Base-by-base conservation (phyloP, 2,797 vertebrate species). In the Scolopax bukidnonensis region DNA sequence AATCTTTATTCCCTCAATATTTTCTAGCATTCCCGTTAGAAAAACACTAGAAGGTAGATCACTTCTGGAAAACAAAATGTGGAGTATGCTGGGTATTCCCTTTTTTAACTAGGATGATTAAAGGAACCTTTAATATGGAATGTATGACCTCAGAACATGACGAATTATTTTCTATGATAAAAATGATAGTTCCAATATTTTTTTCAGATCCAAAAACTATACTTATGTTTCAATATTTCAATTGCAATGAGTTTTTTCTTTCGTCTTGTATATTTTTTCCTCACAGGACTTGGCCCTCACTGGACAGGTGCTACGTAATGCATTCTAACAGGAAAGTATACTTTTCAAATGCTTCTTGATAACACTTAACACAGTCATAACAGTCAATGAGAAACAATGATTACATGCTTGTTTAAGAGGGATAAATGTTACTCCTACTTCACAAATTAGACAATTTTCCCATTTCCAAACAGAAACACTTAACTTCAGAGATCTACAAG, bases 181-280 rank as follows among this genome's bases (percentile, higher is more conserved):
- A 10, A 87, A 63, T 40, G 14, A 40, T 33, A 41, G 3, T 59
- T 82, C 4, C 9, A 56, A 3, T 47, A 27, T 50, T 76, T 89
- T 4, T 69, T 74, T 43, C 43, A 50, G 48, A 54, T 43, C 7
- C 40, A 89, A 59, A 84, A 54, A 1, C 2, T 53, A 3, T 12
- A 25, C 2, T 65, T 85, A 3, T 15, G 21, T 2, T 65, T 85
- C 17, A 36, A 0, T 50, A 11, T 68, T 84, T 79, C 33, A 20
- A 3, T 51, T 69, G 4, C 28, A 41, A 11, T 3, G 4, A 2
- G 0, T 13, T 38, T 50, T 51, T 57, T 33, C 4, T 45, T 32
- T 18, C 13, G 15, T 61, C 67, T 61, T 74, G 12, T 41, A 7
- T 53, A 16, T n/a, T 25, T 45, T 28, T 54, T 33, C 11, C 2